These are phyloP conservation scores for Thalassarche chlororhynchos DNA, from an alignment of 2,113 vertebrate species.

Conservation along the genomic window DNA sequence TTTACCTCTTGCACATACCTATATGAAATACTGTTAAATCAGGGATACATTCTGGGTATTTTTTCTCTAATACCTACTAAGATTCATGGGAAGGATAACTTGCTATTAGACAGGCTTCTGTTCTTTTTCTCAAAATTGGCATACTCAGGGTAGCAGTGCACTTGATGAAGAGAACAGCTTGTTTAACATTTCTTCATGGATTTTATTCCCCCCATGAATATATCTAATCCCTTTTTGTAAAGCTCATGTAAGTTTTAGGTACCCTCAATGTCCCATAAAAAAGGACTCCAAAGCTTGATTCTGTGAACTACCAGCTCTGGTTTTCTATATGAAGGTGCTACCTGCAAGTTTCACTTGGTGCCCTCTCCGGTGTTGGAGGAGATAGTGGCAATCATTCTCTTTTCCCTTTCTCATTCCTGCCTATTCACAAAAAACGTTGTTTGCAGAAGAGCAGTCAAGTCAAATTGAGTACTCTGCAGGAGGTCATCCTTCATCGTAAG, in stretches of 20 bases:
- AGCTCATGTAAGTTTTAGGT: background rate
- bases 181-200: background rate
- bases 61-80: background rate
- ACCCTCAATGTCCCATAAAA: background rate
- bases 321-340: background rate
- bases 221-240: background rate
- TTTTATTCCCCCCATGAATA: background rate
- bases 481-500: constrained; percentile 20
- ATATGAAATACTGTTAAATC: background rate
- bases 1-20: background rate
- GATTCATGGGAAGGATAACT: background rate
- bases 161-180: background rate
- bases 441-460: constrained; percentile 21
- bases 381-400: background rate
- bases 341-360: background rate
- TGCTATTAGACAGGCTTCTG: background rate
- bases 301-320: background rate
- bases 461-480: constrained; percentile 34
- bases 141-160: background rate
- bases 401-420: background rate
- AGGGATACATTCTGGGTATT: background rate
- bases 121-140: background rate
- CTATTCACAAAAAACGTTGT: background rate
- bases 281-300: background rate
- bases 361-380: background rate